phyloP scores from a whole-genome alignment of 2,888 invertebrate species.

The Neoscelio sp. region DNA sequence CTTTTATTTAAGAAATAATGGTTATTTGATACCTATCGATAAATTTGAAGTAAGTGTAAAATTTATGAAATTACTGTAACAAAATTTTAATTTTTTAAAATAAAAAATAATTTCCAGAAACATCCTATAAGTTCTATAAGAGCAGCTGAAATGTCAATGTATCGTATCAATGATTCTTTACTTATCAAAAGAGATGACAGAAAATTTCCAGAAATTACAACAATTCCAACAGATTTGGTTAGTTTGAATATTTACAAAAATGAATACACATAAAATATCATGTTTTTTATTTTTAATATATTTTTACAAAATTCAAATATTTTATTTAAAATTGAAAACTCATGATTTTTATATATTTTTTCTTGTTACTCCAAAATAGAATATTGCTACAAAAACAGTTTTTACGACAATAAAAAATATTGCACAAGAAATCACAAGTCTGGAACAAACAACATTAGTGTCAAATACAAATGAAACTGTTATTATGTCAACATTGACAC shows the following conservation, averaged over 20 bases:
- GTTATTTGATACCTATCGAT: constrained; percentile 11
- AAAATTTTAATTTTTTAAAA: neutral
- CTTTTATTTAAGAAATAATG: constrained; percentile 3
- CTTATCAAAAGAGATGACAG: neutral
- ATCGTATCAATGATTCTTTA: constrained; percentile 8
- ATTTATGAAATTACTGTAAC: neutral
- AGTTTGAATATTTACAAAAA: neutral
- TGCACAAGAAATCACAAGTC: neutral
- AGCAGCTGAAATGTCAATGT: constrained; percentile 2
- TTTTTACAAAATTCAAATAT: too few species aligned
- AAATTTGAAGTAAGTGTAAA: constrained; percentile 15
- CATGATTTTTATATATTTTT: too few species aligned
- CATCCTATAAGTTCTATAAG: constrained; percentile 13
- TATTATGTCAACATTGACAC: too few species aligned
- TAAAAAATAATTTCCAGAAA: constrained; percentile 18
- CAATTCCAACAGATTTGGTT: neutral
- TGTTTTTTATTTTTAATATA: too few species aligned
- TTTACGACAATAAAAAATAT: constrained; percentile 4
- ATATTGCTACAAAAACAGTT: neutral
- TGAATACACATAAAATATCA: too few species aligned
- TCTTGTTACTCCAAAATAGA: neutral
- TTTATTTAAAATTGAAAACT: too few species aligned
- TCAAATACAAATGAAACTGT: neutral
- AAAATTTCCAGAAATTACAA: neutral
- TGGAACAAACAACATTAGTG: constrained; percentile 7